These are phyloP conservation scores for Gasteruption jaculator DNA, from an alignment of 2,888 invertebrate genomes.

Conservation along the genomic window DNA sequence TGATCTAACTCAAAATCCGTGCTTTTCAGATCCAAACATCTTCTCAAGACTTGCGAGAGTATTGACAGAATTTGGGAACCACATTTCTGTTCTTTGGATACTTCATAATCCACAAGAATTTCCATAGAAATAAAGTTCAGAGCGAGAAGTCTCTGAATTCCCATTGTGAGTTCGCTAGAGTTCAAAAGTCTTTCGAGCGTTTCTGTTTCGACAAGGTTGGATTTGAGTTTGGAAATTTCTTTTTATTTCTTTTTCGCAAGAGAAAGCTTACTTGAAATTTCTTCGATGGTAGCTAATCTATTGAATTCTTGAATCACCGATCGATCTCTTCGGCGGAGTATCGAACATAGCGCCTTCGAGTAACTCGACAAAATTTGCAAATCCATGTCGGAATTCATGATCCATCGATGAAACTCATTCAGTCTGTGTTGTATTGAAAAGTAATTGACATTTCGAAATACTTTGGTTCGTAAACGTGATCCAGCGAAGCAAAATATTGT, in stretches of 20 bases:
- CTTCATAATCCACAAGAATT: conserved; percentile 24
- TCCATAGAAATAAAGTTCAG: conserved; percentile 33
- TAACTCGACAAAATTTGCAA: conserved; percentile 21
- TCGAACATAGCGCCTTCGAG: conserved; percentile 30
- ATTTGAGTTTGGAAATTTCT: conserved; percentile 1
- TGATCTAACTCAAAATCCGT: conserved; percentile 42
- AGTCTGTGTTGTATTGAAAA: conserved; percentile 27
- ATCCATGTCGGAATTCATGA: conserved; percentile 26
- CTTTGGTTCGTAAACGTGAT: not conserved
- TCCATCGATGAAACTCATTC: conserved; percentile 29
- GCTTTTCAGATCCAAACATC: conserved; percentile 26
- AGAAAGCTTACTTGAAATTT: too few relatives aligned
- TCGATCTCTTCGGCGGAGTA: too few relatives aligned
- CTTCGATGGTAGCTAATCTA: too few relatives aligned
- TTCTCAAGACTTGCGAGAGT: conserved; percentile 27
- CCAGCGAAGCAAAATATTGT: conserved; percentile 1
- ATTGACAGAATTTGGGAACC: conserved; percentile 26
- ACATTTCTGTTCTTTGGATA: conserved; percentile 19
- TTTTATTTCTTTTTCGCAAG: not conserved
- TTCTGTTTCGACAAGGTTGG: conserved; percentile 21
- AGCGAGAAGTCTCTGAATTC: conserved; percentile 35
- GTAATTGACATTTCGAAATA: not conserved
- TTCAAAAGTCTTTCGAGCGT: conserved; percentile 25
- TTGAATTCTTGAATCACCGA: too few relatives aligned
- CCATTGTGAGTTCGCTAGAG: conserved; percentile 26